Base-by-base conservation (phyloP, 2,888 invertebrate genomes). In the Chloroclysta siterata region DNA sequence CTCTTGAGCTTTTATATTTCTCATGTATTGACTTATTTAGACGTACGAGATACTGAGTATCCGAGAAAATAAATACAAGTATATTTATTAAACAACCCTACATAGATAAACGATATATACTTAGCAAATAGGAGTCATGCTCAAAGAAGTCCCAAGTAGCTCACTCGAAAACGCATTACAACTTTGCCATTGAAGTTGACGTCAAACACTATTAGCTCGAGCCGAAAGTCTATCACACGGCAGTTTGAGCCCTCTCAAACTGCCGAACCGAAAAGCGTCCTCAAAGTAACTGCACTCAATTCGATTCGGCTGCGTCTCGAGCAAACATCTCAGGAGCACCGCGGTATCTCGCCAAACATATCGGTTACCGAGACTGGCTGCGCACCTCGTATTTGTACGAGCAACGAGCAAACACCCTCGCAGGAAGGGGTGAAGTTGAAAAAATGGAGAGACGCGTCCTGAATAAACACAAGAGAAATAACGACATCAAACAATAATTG, bases 401-500 rank as follows among this genome's bases (percentile, higher is more conserved):
- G 79, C 83, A 89, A 90, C 55, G 51, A 59, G 54, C 60, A 65
- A 65, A 65, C 65, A 65, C 44, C 60, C 60, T 57, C 88, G 80
- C 87, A 75, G 73, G 68, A 82, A 82, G 83, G 82, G 77, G 81
- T 85, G 88, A 86, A 88, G 88, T 88, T 85, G 79, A 87, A 90
- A 73, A 91, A 89, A 86, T 86, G 84, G 82, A 82, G 85, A 81
- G 86, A 87, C 83, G 85, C 82, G 82, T 80, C 84, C 85, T 86
- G 86, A 90, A 89, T 88, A 89, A 90, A 90, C 88, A 91, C 80
- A 87, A 85, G 83, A 87, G 83, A 87, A 92, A 90, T 88, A 90
- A 91, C 88, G 88, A 89, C 85, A 87, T 90, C 88, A 89, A 91
- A 91, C 82, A 89, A 89, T 90, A 91, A 91, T 91, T 90, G 92